Evolutionary conservation across 2,113 vertebrate genomes (phyloP).

Genomic region (Podarcis raffonei): DNA sequence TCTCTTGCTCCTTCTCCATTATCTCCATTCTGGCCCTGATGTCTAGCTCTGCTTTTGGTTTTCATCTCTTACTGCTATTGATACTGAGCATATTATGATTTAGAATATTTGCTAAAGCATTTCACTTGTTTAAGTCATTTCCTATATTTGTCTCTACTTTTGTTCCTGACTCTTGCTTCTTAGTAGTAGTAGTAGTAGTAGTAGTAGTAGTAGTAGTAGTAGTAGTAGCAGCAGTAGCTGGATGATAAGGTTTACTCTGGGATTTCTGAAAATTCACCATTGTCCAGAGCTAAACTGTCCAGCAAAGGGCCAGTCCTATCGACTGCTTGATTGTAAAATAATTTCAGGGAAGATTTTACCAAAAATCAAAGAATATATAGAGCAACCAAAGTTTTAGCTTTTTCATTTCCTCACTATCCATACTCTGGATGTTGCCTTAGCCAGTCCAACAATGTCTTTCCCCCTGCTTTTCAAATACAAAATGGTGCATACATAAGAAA

Average conservation of each 20-base stretch:
- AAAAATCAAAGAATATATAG: conserved; percentile 2
- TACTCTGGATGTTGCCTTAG: conserved; percentile 28
- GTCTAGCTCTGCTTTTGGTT: background rate
- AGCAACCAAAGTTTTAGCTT: background rate
- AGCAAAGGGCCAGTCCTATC: background rate
- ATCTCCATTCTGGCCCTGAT: background rate
- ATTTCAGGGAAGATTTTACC: background rate
- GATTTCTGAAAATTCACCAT: background rate
- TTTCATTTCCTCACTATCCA: conserved; percentile 8
- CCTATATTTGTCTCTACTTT: background rate
- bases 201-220: background rate
- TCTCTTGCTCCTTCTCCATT: background rate
- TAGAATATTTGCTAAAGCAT: background rate
- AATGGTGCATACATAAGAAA: conserved; percentile 55
- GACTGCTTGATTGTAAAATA: background rate
- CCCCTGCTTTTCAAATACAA: conserved; percentile 65
- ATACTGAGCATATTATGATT: background rate
- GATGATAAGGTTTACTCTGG: background rate
- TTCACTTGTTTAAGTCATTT: background rate
- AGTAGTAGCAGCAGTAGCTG: background rate
- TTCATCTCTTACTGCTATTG: too few species aligned
- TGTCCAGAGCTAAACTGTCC: background rate
- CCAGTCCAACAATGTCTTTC: conserved; percentile 33
- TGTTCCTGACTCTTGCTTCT: background rate
- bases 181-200: background rate